Evolutionary conservation across 2,888 invertebrate genomes (phyloP), one percentile per base, ranked within the genome.

Genomic region (Cancer borealis): DNA sequence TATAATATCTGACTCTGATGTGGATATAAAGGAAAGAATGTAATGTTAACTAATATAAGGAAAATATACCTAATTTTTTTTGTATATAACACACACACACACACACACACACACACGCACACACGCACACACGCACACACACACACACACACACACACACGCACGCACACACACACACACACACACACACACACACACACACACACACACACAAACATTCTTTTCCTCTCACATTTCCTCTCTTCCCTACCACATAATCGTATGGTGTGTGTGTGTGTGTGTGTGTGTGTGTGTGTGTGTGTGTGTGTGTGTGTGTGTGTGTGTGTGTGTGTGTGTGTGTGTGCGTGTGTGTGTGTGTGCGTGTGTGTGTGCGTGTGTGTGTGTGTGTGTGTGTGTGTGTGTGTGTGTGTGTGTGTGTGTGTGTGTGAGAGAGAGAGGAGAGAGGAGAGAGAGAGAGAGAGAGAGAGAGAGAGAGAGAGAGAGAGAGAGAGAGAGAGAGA

Each of bases 381-480:
- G 30, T 92, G 26, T 92, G 47, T 92, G 39, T 88, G 54, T 88
- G 26, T 92, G 14, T 84, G 26, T 92, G 26, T 84, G 30, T 79
- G 47, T 46, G 26, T 79, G 26, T 92, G 30, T 84, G 47, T 92
- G 45, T 84, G n/a, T 92, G 21, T 84, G 26, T 91, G 46, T 91
- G 26, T 92, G 30, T 45, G n/a, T 39, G 46, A 66, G 45, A 54
- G 73, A 66, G 46, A 54, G 45, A 39, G n/a, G 17, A 30, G 6
- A 39, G 10, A 21, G 21, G 73, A 30, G 39, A 54, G 92, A 45
- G 84, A 60, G 79, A 45, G 46, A 45, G 79, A 73, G 79, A 60
- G 79, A 73, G 92, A 60, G 79, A 73, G 46, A 45, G 79, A 88
- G 89, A 89, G 89, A 89, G 89, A 89, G 89, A 89, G 89, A 89